These are phyloP conservation scores for Onthophagus taurus DNA, from an alignment of 1,140 invertebrate genomes.

Conservation along the genomic window DNA sequence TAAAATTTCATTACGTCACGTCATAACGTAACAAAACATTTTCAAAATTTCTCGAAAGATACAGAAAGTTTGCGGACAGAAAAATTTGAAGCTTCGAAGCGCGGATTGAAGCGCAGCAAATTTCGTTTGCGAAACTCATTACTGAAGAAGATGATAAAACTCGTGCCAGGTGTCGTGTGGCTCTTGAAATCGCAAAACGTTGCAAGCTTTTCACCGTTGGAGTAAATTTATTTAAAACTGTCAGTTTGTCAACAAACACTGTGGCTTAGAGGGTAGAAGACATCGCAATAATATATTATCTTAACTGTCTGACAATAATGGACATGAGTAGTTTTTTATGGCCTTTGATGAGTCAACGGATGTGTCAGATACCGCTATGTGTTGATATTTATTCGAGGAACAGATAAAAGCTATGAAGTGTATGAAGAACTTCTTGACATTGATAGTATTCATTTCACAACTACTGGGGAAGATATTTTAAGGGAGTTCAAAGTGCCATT, in stretches of 20 bases:
- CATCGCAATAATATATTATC: constrained; percentile 33
- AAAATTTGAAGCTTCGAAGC: constrained; percentile 18
- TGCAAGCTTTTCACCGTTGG: constrained; percentile 31
- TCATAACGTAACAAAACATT: too few species aligned
- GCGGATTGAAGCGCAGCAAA: constrained; percentile 16
- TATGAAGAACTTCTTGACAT: constrained; percentile 21
- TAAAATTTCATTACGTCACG: too few species aligned
- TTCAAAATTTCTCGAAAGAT: constrained; percentile 21
- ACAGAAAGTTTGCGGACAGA: constrained; percentile 16
- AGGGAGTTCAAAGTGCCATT: constrained; percentile 26
- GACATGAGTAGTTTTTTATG: constrained; percentile 20
- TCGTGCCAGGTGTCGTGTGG: constrained; percentile 15
- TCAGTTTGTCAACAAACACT: too few species aligned
- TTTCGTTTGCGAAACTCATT: constrained; percentile 2
- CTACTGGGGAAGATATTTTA: constrained; percentile 20
- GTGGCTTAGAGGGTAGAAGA: constrained; percentile 21
- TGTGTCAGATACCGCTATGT: constrained; percentile 23
- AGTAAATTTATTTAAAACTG: too few species aligned
- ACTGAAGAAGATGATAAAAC: constrained; percentile 15
- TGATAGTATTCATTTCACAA: constrained; percentile 10
- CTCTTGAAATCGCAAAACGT: constrained; percentile 25
- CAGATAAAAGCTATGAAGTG: constrained; percentile 23
- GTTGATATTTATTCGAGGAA: constrained; percentile 15
- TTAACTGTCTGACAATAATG: constrained; percentile 19
- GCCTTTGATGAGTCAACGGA: constrained; percentile 22